Percentiles rank a stretch among this genome's conserved stretches.
These are phyloP conservation scores for Esperia sulphurella DNA, from an alignment of 2,888 invertebrate species.

Conservation along the genomic window DNA sequence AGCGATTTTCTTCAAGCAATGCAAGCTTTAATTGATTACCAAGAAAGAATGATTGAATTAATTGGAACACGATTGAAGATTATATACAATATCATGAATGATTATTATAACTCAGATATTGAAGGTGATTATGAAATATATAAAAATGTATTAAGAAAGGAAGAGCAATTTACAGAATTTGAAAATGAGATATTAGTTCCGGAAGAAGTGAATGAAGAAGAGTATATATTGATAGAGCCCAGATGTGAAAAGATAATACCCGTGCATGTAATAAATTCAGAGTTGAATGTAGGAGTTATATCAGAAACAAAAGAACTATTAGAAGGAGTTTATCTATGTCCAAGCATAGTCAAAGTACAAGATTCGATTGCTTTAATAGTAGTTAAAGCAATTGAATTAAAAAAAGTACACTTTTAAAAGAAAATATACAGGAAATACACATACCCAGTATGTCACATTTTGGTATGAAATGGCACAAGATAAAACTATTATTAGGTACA, in stretches of 20 bases:
- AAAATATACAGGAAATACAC: conserved; percentile 12
- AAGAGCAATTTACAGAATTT: no score
- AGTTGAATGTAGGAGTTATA: conserved; percentile 7
- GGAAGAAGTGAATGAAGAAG: neutral
- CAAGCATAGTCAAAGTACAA: conserved; percentile 5
- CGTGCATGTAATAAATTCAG: no score
- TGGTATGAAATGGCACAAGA: conserved; percentile 14
- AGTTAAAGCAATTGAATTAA: no score
- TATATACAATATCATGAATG: neutral
- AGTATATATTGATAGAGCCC: neutral
- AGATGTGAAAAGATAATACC: neutral
- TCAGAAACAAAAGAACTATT: neutral
- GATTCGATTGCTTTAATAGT: neutral
- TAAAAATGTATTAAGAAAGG: no score
- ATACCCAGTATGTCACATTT: conserved; percentile 6
- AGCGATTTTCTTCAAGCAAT: conserved; percentile 15
- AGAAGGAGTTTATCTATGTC: conserved; percentile 6
- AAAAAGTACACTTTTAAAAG: conserved; percentile 5
- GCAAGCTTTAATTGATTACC: conserved; percentile 13
- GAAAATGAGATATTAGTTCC: no score
- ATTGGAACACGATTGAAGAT: conserved; percentile 7
- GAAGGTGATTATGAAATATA: no score
- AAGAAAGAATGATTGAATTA: conserved; percentile 10
- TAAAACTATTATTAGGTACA: conserved; percentile 16
- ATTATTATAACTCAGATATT: no score